Conservation (phyloP, 35 echinoderm and acorn worm genomes). For the Stichopus chloronotus region DNA sequence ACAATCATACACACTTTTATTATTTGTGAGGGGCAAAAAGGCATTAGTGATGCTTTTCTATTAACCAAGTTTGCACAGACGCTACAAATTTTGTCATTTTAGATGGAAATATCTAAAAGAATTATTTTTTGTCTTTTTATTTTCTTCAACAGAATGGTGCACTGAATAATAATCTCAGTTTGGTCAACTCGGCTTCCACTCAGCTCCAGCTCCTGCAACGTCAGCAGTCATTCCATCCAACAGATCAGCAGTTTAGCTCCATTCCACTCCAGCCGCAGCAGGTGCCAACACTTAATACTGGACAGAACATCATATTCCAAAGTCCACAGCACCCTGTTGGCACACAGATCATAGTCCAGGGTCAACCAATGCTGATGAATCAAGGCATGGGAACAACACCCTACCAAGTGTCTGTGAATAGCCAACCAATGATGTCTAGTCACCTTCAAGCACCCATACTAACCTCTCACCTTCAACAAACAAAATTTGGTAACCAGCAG, state of each 20-base stretch:
- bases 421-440: not conserved
- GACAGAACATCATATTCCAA: conserved; percentile 32
- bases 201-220: conserved; percentile 45
- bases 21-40: too few species aligned
- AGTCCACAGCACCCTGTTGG: not conserved
- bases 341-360: conserved; percentile 40
- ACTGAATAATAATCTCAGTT: not conserved
- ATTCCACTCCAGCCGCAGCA: conserved; percentile 13
- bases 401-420: conserved; percentile 6
- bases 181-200: conserved; percentile 39
- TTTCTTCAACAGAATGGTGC: conserved; percentile 33
- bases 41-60: too few species aligned
- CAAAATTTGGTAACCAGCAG: conserved; percentile 20
- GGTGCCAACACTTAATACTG: not conserved
- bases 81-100: too few species aligned
- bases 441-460: conserved; percentile 38
- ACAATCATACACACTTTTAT: too few species aligned
- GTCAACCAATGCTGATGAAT: conserved; percentile 23
- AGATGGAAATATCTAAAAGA: too few species aligned
- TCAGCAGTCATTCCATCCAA: conserved; percentile 33
- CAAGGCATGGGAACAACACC: conserved; percentile 7
- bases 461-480: conserved; percentile 14
- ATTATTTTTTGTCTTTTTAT: not conserved
- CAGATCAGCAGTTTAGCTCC: conserved; percentile 18
- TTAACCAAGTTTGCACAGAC: too few species aligned